phyloP scores from a whole-genome alignment of 2,888 invertebrate species.

The Drosophila borealis region DNA sequence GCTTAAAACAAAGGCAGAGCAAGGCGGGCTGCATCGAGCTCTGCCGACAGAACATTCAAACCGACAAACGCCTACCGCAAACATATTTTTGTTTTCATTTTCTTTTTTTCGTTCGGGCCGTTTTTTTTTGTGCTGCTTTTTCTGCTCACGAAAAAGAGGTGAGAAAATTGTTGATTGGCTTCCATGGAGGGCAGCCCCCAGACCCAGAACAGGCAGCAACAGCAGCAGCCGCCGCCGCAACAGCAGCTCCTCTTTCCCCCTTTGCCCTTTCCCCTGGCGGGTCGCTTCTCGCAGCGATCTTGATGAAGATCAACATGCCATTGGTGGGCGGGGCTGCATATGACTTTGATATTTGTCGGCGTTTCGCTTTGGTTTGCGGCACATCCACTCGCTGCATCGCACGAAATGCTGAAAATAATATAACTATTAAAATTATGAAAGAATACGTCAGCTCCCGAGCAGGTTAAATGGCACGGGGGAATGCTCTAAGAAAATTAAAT shows the following conservation, averaged over 20 bases:
- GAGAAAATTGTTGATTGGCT: constrained; percentile 85
- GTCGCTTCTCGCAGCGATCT: constrained; percentile 51
- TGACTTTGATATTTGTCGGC: constrained; percentile 82
- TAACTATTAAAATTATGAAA: constrained; percentile 76
- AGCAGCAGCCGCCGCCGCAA: constrained; percentile 6
- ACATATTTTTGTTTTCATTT: constrained; percentile 25
- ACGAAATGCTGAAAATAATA: constrained; percentile 74
- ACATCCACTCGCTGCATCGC: constrained; percentile 29
- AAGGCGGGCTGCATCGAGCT: constrained; percentile 45
- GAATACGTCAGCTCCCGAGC: constrained; percentile 10
- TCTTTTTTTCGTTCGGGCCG: constrained; percentile 6
- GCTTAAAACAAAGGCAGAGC: constrained; percentile 80
- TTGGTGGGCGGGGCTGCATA: constrained; percentile 75
- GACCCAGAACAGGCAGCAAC: constrained; percentile 20
- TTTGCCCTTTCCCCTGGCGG: background rate
- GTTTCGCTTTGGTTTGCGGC: constrained; percentile 57
- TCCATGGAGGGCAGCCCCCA: constrained; percentile 80
- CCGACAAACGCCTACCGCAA: constrained; percentile 82
- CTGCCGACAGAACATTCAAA: constrained; percentile 84
- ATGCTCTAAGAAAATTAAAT: constrained; percentile 36
- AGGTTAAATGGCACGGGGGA: background rate
- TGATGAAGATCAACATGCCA: constrained; percentile 82
- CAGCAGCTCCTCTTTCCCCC: constrained; percentile 4
- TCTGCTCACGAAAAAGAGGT: constrained; percentile 83
- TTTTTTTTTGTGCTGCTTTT: constrained; percentile 17